Evolutionary conservation across 2,113 vertebrate species (phyloP), one percentile per base, ranked within the genome.

Genomic region (Cryptomyrus ogoouensis): DNA sequence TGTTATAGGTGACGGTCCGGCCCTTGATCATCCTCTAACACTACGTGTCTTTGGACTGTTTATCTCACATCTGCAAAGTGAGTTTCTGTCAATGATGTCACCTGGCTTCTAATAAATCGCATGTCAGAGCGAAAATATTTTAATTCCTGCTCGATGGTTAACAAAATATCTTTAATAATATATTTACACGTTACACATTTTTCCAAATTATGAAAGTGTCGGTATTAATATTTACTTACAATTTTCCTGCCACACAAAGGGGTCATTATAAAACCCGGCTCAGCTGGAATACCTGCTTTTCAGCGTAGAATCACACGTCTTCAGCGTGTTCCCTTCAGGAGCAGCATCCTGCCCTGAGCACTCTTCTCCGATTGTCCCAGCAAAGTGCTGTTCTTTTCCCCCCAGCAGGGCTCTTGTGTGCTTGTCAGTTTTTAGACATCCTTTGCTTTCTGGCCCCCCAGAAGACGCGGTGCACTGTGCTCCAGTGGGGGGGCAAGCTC

Each of bases 391-490:
- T 31, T 47, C 31, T 49, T 46, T 17, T 3, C 62, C 21, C 47
- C 44, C 74, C 89, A 87, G 83, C 70, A 13, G 87, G 91, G 90
- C 91, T 89, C 89, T 58, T 84, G 86, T 12, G 42, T 7, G 77
- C 50, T 91, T 89, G 89, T 88, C 88, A 89, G 58, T 80, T 58
- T 53, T 47, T 31, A 84, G 56, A 89, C 83, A 5, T 56, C 56
- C 47, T 90, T 39, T 62, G 83, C 90, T 90, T 91, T 58, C 70
- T 91, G 88, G 70, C 56, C 8, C 86, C 85, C 87, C 92, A 91
- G 91, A 93, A 94, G 93, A 91, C 91, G 39, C 74, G 85, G 88
- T 66, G 83, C 83, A 86, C 84, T 80, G 93, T 93, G 94, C 93
- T 94, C 94, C 93, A 89, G 93, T 93, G 92, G 94, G 90, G 90